Base-by-base conservation (phyloP, 2,888 invertebrate genomes). In the Synergus laeviventris region DNA sequence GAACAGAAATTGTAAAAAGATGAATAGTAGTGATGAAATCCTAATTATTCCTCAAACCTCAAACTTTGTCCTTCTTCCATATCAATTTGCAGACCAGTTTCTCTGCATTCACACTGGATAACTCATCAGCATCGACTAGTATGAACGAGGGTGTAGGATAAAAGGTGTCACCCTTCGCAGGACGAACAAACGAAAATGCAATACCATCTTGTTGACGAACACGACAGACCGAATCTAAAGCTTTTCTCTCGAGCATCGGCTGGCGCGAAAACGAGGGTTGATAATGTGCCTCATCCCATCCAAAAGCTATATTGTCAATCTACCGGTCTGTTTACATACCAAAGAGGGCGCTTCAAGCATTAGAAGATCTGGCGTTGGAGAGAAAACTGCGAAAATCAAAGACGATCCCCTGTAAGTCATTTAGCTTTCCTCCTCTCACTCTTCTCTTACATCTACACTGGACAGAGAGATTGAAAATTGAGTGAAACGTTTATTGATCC, bases 321-420 rank as follows among this genome's bases (percentile, higher is more conserved):
- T 70, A 54, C 70, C 70, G 49, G 70, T 70, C 49, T 70, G 70
- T 70, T 70, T 70, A 70, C 70, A 70, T 70, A 70, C 70, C 70
- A 70, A 70, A 70, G 36, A 70, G 70, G 12, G 49, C 36, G 31
- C n/a, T 70, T 12, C 49, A 31, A 54, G 31, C 49, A 70, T 49
- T 70, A 31, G n/a, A 70, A 70, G 70, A 70, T 70, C 70, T n/a
- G 49, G 14, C 4, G 49, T 49, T 70, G 49, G 49, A 70, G 18
- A 49, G 49, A 36, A 70, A 54, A 70, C 49, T 70, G 49, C 36
- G 70, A 70, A 70, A 70, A 70, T 70, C 70, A 70, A 54, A 54
- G 70, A 54, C 70, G 18, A 70, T 31, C 16, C 24, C 9, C 66
- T 9, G 24, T n/a, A 31, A 45, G 31, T 49, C 36, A 24, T 49